These are phyloP conservation scores for Drosophila longiperda DNA, from an alignment of 2,888 invertebrate species.

Conservation along the genomic window DNA sequence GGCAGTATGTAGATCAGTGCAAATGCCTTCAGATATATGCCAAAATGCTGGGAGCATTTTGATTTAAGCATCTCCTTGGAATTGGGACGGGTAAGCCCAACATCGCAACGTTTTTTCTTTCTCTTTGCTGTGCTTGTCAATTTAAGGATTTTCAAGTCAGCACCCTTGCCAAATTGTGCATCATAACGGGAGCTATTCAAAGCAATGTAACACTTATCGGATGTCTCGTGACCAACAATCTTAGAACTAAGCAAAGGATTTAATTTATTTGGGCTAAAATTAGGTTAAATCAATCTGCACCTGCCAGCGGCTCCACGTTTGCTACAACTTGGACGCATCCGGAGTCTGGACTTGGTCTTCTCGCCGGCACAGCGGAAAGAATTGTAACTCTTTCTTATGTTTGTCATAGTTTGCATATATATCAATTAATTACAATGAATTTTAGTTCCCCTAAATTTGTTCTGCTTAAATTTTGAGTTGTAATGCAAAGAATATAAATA, in stretches of 20 bases:
- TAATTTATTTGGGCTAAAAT: background rate
- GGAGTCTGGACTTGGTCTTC: background rate
- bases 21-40: constrained; percentile 78
- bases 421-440: constrained; percentile 1
- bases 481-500: constrained; percentile 15
- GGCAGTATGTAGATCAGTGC: constrained; percentile 80
- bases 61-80: constrained; percentile 28
- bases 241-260: constrained; percentile 8
- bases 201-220: background rate
- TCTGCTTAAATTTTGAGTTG: constrained; percentile 23
- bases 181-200: background rate
- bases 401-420: constrained; percentile 11
- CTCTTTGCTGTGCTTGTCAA: background rate
- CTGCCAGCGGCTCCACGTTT: constrained; percentile 2
- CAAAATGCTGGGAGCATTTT: constrained; percentile 60
- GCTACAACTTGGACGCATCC: constrained; percentile 13
- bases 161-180: constrained; percentile 6
- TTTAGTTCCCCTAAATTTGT: constrained; percentile 8
- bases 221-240: background rate
- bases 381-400: background rate
- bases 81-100: constrained; percentile 31
- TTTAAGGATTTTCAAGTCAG: background rate
- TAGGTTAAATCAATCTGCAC: background rate
- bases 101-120: background rate
- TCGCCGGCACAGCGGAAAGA: background rate